Evolutionary conservation across 2,797 vertebrate genomes (phyloP), one percentile per base, ranked within the genome.

Genomic region (Echeneis naucrates): DNA sequence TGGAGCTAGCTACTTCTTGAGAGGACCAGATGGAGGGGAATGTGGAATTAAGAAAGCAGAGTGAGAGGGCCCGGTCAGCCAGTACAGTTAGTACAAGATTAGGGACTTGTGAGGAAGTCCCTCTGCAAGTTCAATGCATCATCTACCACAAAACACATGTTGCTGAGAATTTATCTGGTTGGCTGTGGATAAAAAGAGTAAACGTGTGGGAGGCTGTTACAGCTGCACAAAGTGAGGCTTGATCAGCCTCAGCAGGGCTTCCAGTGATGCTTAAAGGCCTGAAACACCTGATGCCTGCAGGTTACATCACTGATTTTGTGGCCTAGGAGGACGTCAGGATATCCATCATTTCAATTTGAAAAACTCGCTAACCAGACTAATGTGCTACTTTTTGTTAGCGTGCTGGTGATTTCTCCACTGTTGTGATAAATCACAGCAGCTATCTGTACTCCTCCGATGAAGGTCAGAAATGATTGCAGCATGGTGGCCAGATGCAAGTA

Each of bases 211-310:
- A 77, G 82, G 83, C 12, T 84, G 79, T 75, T 68, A 37, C 82
- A 62, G 77, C 64, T 38, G 44, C 69, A 82, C 83, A 81, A 72
- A 78, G 68, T 68, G 76, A 60, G 77, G 78, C 72, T 65, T 30
- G 82, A 87, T 84, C 75, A 68, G 62, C 77, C 78, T 82, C 67
- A 72, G 77, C 65, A 24, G 71, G 53, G 77, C 78, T 77, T 81
- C 63, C 82, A 80, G 81, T 10, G 69, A 68, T 40, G 78, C 74
- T 77, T 80, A 83, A 77, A 82, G 86, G 71, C 83, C 80, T 72
- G 63, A 80, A 82, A 86, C 86, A 87, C 85, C 87, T 81, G 84
- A 89, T 68, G 81, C 87, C 86, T 84, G 75, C 56, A 57, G 79
- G 75, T 87, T 84, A 84, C 86, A 81, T 84, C 79, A 83, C 77